Evolutionary conservation across 64 coral and sea anemone genomes (phyloP).

Genomic region (Exaiptasia diaphana): DNA sequence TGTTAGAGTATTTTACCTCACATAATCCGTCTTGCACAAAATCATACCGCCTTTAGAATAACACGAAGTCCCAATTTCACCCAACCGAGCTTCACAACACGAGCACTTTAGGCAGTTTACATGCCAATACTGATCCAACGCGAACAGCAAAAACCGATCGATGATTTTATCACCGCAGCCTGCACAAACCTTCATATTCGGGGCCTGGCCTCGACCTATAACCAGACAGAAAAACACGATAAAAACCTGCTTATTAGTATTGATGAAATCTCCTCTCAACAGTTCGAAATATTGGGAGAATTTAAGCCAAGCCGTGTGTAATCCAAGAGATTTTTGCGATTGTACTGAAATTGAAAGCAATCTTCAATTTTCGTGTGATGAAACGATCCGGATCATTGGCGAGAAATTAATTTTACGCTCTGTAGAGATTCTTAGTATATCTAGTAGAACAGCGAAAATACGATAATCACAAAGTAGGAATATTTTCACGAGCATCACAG

Average conservation of each 20-base stretch:
- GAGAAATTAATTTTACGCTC: too few relatives aligned
- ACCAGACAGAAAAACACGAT: neutral
- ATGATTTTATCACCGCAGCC: conserved; percentile 88
- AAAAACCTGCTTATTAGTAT: neutral
- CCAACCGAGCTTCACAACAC: conserved; percentile 76
- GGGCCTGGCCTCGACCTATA: conserved; percentile 62
- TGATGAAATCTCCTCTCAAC: neutral
- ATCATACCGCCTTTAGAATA: conserved; percentile 94
- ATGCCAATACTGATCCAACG: conserved; percentile 93
- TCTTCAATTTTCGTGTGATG: neutral
- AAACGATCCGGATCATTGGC: neutral
- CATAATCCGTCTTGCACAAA: conserved; percentile 88
- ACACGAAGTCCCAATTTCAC: conserved; percentile 83
- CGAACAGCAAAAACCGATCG: conserved; percentile 74
- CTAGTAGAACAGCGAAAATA: too few relatives aligned
- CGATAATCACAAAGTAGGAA: too few relatives aligned
- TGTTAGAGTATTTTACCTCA: too few relatives aligned
- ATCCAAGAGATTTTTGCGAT: neutral
- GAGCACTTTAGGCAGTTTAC: conserved; percentile 84
- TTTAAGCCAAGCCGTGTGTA: neutral
- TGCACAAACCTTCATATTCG: conserved; percentile 61
- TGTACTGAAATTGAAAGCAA: neutral
- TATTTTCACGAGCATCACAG: too few relatives aligned
- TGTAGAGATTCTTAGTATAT: too few relatives aligned
- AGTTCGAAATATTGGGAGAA: neutral